These are phyloP conservation scores for Dicyrtomina minuta DNA, from an alignment of 2,888 invertebrate genomes.

Conservation along the genomic window DNA sequence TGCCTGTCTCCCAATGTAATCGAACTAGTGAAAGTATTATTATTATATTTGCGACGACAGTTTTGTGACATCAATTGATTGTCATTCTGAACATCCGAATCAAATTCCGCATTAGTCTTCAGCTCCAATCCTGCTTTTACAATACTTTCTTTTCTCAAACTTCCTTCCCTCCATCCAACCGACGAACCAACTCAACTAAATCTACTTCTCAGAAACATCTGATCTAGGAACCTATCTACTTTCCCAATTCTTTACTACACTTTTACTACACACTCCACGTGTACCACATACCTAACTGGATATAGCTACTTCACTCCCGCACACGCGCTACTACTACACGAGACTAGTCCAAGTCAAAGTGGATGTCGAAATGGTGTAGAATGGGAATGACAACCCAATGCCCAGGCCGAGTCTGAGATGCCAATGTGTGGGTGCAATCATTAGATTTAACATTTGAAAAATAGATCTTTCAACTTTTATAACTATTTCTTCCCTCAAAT, in stretches of 20 bases:
- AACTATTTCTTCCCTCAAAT: too few relatives aligned
- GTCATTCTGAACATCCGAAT: conserved; percentile 8
- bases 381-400: not conserved
- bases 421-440: not conserved
- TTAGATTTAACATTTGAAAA: conserved; percentile 7
- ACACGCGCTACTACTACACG: too few relatives aligned
- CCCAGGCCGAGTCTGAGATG: not conserved
- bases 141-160: not conserved
- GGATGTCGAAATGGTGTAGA: not conserved
- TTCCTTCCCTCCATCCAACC: too few relatives aligned
- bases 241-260: not conserved
- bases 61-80: conserved; percentile 18
- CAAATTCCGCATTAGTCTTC: conserved; percentile 7
- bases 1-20: not conserved
- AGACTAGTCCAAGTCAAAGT: too few relatives aligned
- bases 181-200: not conserved
- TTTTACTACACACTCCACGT: not conserved
- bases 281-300: not conserved
- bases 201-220: too few relatives aligned
- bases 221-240: too few relatives aligned
- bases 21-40: conserved; percentile 6
- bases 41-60: conserved; percentile 19
- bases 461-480: not conserved
- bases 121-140: not conserved
- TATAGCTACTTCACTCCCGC: not conserved